Evolutionary conservation across 2,113 vertebrate species (phyloP), one percentile per base, ranked within the genome.

Genomic region (Ophthalmolycus amberensis): DNA sequence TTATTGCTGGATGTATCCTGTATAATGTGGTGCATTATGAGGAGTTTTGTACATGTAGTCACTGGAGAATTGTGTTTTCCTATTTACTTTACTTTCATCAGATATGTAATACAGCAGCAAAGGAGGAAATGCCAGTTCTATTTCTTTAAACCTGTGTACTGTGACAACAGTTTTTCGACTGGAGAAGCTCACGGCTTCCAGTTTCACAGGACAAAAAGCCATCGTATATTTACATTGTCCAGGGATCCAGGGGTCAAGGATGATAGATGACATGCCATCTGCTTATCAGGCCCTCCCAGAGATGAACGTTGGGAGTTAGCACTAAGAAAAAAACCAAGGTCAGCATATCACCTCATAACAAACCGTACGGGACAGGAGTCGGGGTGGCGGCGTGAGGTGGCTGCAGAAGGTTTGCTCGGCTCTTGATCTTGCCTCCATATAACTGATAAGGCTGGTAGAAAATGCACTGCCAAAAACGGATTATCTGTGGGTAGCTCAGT

Each of bases 241-340:
- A 59, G 56, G 69, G 82, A 92, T 91, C 80, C 80, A 46, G 84
- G 82, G 91, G 93, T 95, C 90, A 93, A 90, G 87, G 88, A 86
- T 94, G 92, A 95, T 92, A 89, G 83, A 95, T 90, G 91, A 75
- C 85, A 88, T 89, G 83, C 87, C 91, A 91, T 89, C 83, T 92
- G 93, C 91, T 95, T 94, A 95, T 95, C 93, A 89, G 91, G 81
- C 38, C 69, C 78, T 83, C 90, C 80, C 94, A 95, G 92, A 90
- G 86, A 89, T 82, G 78, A 89, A 74, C 84, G 72, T 62, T 59
- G 10, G 71, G 71, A 85, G 84, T 88, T 91, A 87, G 77, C 65
- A 29, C 40, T 74, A 4, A 37, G 46, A 86, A 78, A 83, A 91
- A 91, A 90, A 82, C 89, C 88, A 94, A 94, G 95, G 91, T 94